A percentile compares a stretch with the other conserved stretches of the same genome.
These are phyloP conservation scores for Danio choprae DNA, from an alignment of 2,797 vertebrate genomes.

Conservation along the genomic window DNA sequence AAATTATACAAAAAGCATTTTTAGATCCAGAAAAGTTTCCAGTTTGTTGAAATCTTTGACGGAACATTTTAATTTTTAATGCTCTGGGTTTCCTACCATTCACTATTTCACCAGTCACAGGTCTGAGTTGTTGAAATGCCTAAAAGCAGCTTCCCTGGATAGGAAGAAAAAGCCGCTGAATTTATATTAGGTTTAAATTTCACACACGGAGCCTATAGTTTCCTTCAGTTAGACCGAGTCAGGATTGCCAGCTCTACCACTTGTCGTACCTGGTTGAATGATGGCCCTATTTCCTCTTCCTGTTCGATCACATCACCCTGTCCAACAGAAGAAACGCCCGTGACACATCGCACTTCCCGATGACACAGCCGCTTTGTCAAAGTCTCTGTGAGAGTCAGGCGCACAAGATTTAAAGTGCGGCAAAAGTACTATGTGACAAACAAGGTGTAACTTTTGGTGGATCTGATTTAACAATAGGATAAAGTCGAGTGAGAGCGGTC, in stretches of 20 bases:
- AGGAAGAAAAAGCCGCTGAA: not conserved
- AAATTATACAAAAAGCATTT: conserved; percentile 5
- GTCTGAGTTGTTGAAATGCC: conserved; percentile 26
- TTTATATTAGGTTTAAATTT: conserved; percentile 26
- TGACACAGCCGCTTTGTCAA: conserved; percentile 9
- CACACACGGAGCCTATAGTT: not conserved
- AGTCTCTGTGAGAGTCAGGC: not conserved
- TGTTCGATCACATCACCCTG: conserved; percentile 26
- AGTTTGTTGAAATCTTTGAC: conserved; percentile 12
- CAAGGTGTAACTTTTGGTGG: conserved; percentile 2
- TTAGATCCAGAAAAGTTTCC: not conserved
- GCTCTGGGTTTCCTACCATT: conserved; percentile 3
- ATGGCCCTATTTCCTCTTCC: conserved; percentile 22
- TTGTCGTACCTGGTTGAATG: not conserved
- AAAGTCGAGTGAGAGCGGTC: conserved; percentile 19
- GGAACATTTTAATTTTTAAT: conserved; percentile 14
- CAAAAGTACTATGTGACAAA: conserved; percentile 15
- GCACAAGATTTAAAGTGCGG: conserved; percentile 11
- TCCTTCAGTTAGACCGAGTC: conserved; percentile 8
- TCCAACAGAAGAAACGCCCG: not conserved
- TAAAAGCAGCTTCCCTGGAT: conserved; percentile 5
- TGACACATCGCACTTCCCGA: conserved; percentile 2
- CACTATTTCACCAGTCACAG: conserved; percentile 6
- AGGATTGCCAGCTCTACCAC: not conserved
- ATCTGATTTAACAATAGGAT: conserved; percentile 29